Conservation (phyloP, 1,140 invertebrate genomes). For the Sycobia sp. region DNA sequence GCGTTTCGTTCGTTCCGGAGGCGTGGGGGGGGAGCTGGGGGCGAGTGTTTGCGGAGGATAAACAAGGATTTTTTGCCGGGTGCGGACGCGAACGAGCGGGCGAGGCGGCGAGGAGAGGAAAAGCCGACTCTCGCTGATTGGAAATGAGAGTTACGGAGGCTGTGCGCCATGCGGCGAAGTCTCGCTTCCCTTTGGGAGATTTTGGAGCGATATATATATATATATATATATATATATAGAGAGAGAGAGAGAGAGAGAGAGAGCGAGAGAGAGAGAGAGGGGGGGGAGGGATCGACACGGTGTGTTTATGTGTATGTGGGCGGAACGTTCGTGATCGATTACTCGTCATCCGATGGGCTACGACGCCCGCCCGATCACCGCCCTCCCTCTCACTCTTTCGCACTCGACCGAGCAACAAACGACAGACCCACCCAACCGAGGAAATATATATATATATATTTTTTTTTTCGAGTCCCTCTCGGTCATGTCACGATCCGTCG, state of each 20-base stretch:
- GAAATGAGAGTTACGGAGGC: constrained; percentile 45
- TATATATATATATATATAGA: too few relatives aligned
- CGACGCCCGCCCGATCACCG: constrained; percentile 41
- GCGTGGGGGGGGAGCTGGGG: too few relatives aligned
- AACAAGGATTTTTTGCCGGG: constrained; percentile 27
- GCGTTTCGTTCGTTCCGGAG: too few relatives aligned
- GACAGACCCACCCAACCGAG: too few relatives aligned
- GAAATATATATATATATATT: too few relatives aligned
- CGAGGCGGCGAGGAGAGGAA: neutral
- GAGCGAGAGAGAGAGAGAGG: too few relatives aligned
- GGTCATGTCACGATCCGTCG: neutral
- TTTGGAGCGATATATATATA: too few relatives aligned
- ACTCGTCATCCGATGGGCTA: constrained; percentile 55
- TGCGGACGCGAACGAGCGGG: constrained; percentile 33
- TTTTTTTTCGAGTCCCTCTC: constrained; percentile 23
- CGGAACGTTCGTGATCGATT: constrained; percentile 59
- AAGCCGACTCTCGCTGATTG: constrained; percentile 34
- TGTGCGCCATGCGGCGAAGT: constrained; percentile 20
- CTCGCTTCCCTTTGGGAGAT: constrained; percentile 24
- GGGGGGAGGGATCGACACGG: too few relatives aligned
- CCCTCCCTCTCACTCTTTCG: neutral
- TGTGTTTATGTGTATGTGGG: too few relatives aligned
- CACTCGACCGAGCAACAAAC: constrained; percentile 49
- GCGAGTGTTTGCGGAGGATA: constrained; percentile 19
- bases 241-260: too few relatives aligned